Evolutionary conservation across 2,797 vertebrate genomes (phyloP).

Genomic region (Buceros bicornis): DNA sequence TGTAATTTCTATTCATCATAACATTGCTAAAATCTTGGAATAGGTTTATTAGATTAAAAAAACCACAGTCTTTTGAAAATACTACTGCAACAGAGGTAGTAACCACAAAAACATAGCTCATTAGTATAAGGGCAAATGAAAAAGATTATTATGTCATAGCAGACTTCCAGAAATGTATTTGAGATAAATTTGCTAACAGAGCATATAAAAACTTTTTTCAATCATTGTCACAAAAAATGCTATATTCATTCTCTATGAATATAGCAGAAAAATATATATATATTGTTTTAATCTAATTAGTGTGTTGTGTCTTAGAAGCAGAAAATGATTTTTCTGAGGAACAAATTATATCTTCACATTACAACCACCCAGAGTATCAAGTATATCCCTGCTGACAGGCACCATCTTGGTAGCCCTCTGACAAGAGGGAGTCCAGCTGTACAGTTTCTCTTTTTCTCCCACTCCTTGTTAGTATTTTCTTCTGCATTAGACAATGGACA

Average conservation of each 20-base stretch:
- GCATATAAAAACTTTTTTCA: neutral
- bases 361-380: neutral
- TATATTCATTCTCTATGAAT: neutral
- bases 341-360: neutral
- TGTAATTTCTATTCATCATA: neutral
- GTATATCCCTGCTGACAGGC: neutral
- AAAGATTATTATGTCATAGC: neutral
- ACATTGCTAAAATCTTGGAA: neutral
- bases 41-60: neutral
- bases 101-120: neutral
- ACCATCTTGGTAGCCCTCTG: neutral
- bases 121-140: constrained; percentile 17
- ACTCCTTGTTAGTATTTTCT: neutral
- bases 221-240: neutral
- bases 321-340: neutral
- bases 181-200: neutral
- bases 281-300: neutral
- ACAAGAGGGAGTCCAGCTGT: neutral
- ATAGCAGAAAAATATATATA: neutral
- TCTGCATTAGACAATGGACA: neutral
- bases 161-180: neutral
- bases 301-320: neutral
- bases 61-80: neutral
- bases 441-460: neutral
- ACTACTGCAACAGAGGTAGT: neutral